phyloP scores from a whole-genome alignment of 1,140 invertebrate species.

The Nixonia krombeini region DNA sequence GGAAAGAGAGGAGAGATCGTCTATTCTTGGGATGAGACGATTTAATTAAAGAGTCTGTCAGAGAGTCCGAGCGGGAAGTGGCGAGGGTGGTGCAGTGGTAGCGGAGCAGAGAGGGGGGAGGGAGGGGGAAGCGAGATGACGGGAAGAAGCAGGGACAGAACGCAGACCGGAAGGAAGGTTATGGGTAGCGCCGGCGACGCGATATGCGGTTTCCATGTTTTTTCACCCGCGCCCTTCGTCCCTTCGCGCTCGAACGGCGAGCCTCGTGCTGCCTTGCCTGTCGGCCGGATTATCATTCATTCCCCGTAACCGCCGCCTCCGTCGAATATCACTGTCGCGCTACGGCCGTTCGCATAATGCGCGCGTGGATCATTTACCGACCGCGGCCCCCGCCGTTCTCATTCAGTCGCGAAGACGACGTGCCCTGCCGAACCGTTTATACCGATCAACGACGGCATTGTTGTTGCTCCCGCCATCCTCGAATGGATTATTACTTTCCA shows the following conservation, averaged over 20 bases:
- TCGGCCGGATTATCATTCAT: conserved; percentile 61
- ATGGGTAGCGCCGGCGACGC: conserved; percentile 61
- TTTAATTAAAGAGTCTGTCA: conserved; percentile 64
- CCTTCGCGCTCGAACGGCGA: conserved; percentile 49
- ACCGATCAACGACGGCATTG: too few relatives aligned
- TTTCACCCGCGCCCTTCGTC: conserved; percentile 59
- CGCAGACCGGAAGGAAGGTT: conserved; percentile 67
- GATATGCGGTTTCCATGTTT: conserved; percentile 72
- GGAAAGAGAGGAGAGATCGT: conserved; percentile 41
- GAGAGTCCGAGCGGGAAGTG: conserved; percentile 33
- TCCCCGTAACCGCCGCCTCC: conserved; percentile 57
- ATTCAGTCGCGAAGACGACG: conserved; percentile 5
- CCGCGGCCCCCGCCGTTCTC: conserved; percentile 10
- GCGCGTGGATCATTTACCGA: conserved; percentile 53
- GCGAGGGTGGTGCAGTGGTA: too few relatives aligned
- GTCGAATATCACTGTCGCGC: conserved; percentile 62
- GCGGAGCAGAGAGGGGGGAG: too few relatives aligned
- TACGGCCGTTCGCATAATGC: conserved; percentile 49
- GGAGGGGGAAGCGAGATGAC: too few relatives aligned
- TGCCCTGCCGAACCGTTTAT: too few relatives aligned
- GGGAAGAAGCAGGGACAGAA: conserved; percentile 45
- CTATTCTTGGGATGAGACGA: conserved; percentile 52
- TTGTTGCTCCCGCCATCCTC: too few relatives aligned
- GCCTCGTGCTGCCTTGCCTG: conserved; percentile 68
- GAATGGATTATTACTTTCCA: too few relatives aligned